phyloP scores from a whole-genome alignment of 2,113 vertebrate species.

The Turnix velox region DNA sequence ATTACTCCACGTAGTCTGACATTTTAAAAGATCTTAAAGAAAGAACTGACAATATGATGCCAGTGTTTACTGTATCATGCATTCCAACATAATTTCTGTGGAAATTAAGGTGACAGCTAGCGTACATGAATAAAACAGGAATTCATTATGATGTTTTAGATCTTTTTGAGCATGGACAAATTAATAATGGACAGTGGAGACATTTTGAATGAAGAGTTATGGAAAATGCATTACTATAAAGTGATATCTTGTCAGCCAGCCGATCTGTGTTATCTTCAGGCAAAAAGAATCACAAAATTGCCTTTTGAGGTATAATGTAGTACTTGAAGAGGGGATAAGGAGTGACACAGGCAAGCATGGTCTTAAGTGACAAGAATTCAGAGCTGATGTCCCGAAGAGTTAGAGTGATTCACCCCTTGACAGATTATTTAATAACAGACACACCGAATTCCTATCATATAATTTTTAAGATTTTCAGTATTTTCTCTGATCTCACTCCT shows the following conservation, averaged over 20 bases:
- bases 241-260: not conserved
- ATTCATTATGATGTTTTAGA: not conserved
- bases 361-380: not conserved
- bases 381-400: not conserved
- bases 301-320: not conserved
- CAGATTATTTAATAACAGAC: not conserved
- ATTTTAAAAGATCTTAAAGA: conserved; percentile 36
- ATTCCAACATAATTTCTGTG: not conserved
- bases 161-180: not conserved
- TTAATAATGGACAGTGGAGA: not conserved
- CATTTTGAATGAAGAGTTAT: not conserved
- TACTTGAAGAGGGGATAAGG: not conserved
- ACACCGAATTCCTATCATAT: not conserved
- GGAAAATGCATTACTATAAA: not conserved
- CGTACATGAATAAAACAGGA: not conserved
- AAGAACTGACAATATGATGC: conserved; percentile 26
- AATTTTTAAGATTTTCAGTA: not conserved
- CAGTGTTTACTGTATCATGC: conserved; percentile 5
- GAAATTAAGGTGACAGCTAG: conserved; percentile 23
- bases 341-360: not conserved
- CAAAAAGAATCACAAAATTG: not conserved
- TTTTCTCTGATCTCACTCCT: not conserved
- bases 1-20: conserved; percentile 1
- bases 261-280: not conserved
- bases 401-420: not conserved